Conservation (phyloP, 1,140 invertebrate species). For the Neodiprion lecontei region DNA sequence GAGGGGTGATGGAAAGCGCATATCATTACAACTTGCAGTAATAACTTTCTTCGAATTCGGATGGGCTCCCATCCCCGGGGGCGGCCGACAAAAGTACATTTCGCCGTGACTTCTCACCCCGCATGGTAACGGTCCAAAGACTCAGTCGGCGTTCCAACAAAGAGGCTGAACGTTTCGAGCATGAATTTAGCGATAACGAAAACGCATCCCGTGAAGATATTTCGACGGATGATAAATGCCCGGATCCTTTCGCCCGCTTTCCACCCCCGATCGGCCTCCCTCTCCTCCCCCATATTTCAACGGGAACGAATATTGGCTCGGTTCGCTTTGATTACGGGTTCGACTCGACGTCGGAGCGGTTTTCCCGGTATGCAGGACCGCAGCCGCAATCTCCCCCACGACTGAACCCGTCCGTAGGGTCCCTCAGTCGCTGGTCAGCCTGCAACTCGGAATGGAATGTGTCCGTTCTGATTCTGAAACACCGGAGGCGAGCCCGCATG, state of each 20-base stretch:
- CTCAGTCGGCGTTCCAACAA: background rate
- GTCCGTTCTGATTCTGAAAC: constrained; percentile 4
- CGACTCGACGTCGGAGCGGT: background rate
- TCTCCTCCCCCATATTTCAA: background rate
- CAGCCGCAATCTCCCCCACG: background rate
- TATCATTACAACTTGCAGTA: constrained; percentile 58
- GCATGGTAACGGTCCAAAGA: background rate
- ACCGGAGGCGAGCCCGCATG: background rate
- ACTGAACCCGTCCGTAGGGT: background rate
- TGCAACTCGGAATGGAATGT: background rate
- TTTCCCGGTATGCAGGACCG: background rate
- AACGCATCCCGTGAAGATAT: background rate
- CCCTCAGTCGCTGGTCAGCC: background rate
- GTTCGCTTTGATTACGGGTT: constrained; percentile 4
- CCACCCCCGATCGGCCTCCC: background rate
- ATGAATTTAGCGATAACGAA: background rate
- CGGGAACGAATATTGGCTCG: background rate
- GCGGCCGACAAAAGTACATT: background rate
- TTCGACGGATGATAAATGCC: background rate
- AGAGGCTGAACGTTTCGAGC: background rate
- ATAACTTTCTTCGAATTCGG: constrained; percentile 15
- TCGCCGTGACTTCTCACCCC: background rate
- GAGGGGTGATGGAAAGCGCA: constrained; percentile 41
- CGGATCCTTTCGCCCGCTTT: background rate
- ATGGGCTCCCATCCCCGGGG: constrained; percentile 26